Base-by-base conservation (phyloP, 2,888 invertebrate species). In the Torymus aiolomorphi region DNA sequence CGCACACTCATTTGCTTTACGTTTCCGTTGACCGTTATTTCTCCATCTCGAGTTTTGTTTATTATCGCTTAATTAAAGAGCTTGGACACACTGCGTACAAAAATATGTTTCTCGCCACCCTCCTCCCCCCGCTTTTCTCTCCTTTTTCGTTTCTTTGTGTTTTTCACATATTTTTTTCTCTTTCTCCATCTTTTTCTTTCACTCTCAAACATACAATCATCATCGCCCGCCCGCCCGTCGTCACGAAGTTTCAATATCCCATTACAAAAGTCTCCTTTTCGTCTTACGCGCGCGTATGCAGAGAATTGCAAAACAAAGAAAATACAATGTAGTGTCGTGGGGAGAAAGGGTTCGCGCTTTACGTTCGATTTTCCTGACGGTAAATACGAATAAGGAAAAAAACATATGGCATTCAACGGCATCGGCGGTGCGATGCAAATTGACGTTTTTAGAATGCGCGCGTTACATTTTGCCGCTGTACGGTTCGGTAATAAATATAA, bases 1-100 rank as follows among this genome's bases (percentile, higher is more conserved):
- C 42, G 57, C 65, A 66, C 42, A 52, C 18, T 59, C 59, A 59
- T 67, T 51, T 24, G 52, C 49, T 73, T 67, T 67, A 56, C 52
- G 11, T 31, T 18, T 63, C 70, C 10, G 49, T 61, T 52, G 52
- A 74, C 59, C 51, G 20, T 80, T 42, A 42, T 42, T 42, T 80
- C 63, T 80, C 80, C 67, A 65, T 16, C 67, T 54, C 18, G 52
- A 14, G 57, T 74, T 72, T 76, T 71, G 65, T 74, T 74, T 65
- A 74, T 80, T 57, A 82, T 65, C 56, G 52, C 56, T 57, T 77
- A 75, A 83, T 83, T 82, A 84, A 83, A 83, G 82, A 84, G 76
- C 83, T 83, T 85, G 84, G 87, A 88, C 84, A 88, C 84, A 86
- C 82, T 87, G 86, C 86, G 86, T 88, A 88, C 87, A 88, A 88